Evolutionary conservation across 2,888 invertebrate species (phyloP), one percentile per base, ranked within the genome.

Genomic region (Trachelus tabidus): DNA sequence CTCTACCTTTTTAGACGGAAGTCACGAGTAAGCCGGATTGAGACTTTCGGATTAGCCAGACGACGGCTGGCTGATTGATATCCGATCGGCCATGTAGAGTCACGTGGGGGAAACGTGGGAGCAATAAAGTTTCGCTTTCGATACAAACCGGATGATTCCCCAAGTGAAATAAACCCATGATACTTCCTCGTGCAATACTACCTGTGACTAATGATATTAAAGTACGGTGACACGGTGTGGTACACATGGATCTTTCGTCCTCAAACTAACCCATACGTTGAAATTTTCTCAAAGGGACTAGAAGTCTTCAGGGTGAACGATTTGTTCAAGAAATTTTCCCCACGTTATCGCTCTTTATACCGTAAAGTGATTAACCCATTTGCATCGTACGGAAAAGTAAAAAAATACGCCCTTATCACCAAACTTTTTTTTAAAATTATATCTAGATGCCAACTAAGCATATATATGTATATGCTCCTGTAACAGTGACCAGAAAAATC

Each of bases 1-100:
- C 56, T 33, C 1, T 23, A 56, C 23, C 23, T 56, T 56, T 23
- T 2, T 23, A 23, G 56, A 6, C 23, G 23, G 9, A 23, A 23
- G 15, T 56, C 23, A 56, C 56, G 23, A 1, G 6, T 23, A 9
- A 56, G 56, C 23, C 56, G 56, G 23, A 56, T 23, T 56, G 56
- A 9, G 9, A 56, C 56, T 23, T 56, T 23, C 1, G 56, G 56
- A 23, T 56, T 56, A 0, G 56, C 9, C 56, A 56, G 56, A 23
- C 23, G 56, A 9, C n/a, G 4, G 73, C 69, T 75, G 73, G 68
- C 75, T 77, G 79, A 79, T 77, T 79, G 75, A 79, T 77, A 69
- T 74, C 68, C 74, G 31, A 37, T 12, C n/a, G 31, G 40, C 68
- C 74, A 31, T 68, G 34, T 37, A n/a, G 69, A 40, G 75, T 71